Percentiles rank a stretch among this genome's conserved stretches.
Conservation (phyloP, 2,888 invertebrate genomes). For the Podotricha telesiphe region DNA sequence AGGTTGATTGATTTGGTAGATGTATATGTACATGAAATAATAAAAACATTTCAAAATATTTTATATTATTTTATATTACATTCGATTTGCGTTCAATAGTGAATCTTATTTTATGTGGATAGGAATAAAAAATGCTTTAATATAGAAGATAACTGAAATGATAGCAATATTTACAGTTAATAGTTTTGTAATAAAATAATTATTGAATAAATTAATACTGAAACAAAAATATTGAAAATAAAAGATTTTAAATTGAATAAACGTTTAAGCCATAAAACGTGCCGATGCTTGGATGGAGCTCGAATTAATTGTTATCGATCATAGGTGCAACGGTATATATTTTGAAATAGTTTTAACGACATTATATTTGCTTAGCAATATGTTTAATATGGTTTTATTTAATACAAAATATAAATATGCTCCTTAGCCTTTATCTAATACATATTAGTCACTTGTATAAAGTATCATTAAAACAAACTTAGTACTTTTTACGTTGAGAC, state of each 20-base stretch:
- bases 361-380: not conserved
- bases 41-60: too few relatives aligned
- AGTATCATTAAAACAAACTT: conserved; percentile 6
- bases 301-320: conserved; percentile 15
- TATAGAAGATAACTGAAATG: too few relatives aligned
- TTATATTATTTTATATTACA: too few relatives aligned
- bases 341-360: not conserved
- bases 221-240: not conserved
- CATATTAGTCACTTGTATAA: not conserved
- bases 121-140: too few relatives aligned
- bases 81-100: too few relatives aligned
- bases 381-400: not conserved
- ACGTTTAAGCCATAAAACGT: conserved; percentile 25
- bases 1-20: too few relatives aligned
- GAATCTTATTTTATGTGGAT: too few relatives aligned
- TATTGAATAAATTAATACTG: too few relatives aligned
- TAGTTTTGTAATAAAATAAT: too few relatives aligned
- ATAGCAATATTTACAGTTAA: too few relatives aligned
- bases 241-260: conserved; percentile 22
- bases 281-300: conserved; percentile 11
- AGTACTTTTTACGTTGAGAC: not conserved
- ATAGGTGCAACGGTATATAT: conserved; percentile 2
- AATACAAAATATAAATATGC: not conserved
- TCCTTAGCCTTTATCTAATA: not conserved
- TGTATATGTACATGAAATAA: too few relatives aligned